Conservation (phyloP, 2,888 invertebrate genomes). For the Hylaea fasciaria region DNA sequence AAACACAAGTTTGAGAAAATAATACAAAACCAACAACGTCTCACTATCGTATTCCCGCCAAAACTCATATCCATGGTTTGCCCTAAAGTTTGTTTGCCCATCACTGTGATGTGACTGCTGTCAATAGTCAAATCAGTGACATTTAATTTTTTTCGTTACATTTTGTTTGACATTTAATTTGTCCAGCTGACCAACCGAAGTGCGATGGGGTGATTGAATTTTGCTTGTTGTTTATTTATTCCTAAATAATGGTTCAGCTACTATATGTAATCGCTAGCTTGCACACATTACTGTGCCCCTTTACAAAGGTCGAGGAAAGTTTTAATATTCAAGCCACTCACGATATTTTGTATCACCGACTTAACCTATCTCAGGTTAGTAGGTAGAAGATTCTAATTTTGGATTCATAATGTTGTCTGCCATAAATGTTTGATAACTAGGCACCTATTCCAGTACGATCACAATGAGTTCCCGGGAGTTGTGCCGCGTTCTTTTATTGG, state of each 20-base stretch:
- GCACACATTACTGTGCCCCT: conserved; percentile 95
- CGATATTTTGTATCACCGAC: conserved; percentile 95
- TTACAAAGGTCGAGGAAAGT: conserved; percentile 99
- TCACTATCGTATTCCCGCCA: too few species aligned
- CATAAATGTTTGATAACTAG: conserved; percentile 44
- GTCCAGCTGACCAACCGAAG: conserved; percentile 26
- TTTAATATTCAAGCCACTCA: conserved; percentile 99
- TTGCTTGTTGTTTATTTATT: conserved; percentile 48
- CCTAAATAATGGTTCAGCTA: conserved; percentile 90
- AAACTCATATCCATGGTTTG: too few species aligned
- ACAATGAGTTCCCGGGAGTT: conserved; percentile 98
- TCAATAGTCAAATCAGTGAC: too few species aligned
- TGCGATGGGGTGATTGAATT: conserved; percentile 64
- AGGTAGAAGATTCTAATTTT: conserved; percentile 75
- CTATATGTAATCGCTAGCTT: conserved; percentile 90
- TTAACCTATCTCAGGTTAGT: conserved; percentile 92
- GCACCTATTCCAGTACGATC: conserved; percentile 93
- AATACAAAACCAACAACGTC: too few species aligned
- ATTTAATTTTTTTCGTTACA: too few species aligned
- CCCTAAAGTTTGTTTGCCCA: too few species aligned
- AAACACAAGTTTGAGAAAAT: too few species aligned
- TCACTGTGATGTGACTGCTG: too few species aligned
- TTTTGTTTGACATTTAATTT: background rate
- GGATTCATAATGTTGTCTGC: conserved; percentile 60
- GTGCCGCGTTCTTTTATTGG: conserved; percentile 99